Evolutionary conservation across 1,140 invertebrate species (phyloP), one percentile per base, ranked within the genome.

Genomic region (Drosophila pruinosa): DNA sequence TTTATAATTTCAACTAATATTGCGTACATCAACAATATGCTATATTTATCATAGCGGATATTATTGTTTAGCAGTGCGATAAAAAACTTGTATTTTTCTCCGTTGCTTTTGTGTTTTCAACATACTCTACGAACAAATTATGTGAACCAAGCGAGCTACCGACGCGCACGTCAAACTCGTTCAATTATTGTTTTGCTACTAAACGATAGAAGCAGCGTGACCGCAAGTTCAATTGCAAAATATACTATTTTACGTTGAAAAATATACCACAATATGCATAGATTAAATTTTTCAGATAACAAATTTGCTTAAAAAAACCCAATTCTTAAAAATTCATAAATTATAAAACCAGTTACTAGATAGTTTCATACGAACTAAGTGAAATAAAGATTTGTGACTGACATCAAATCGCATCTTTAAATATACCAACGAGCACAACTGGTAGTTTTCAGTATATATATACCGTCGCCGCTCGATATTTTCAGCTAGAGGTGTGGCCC

Each of bases 91-190:
- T 48, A 28, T 52, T 34, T 14, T 38, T 64, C 31, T 12, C 5
- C 31, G 26, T 36, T 54, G 45, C 26, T 75, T 65, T 43, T 36
- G 48, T 61, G 47, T 75, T 58, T 50, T 62, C 15, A 15, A 58
- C 21, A 34, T 68, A 63, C 50, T 58, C 39, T 14, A 72, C 58
- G 45, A 73, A 63, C 63, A 70, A 82, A 78, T 82, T 82, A 48
- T 57, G 45, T 45, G 45, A 63, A 26, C 22, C 28, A 39, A 26
- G 19, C 58, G 31, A 26, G 15, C 14, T 1, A 67, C 36, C 62
- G 47, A 67, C 69, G 24, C 45, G 24, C 65, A 69, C 74, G 28
- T 48, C 78, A 48, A 24, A 56, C 10, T 34, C 50, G 31, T 38
- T 57, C 54, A 61, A 54, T 12, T 48, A 64, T 43, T 72, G 47